Evolutionary conservation across 2,797 vertebrate species (phyloP), one percentile per base, ranked within the genome.

Genomic region (Antrozous pallidus): DNA sequence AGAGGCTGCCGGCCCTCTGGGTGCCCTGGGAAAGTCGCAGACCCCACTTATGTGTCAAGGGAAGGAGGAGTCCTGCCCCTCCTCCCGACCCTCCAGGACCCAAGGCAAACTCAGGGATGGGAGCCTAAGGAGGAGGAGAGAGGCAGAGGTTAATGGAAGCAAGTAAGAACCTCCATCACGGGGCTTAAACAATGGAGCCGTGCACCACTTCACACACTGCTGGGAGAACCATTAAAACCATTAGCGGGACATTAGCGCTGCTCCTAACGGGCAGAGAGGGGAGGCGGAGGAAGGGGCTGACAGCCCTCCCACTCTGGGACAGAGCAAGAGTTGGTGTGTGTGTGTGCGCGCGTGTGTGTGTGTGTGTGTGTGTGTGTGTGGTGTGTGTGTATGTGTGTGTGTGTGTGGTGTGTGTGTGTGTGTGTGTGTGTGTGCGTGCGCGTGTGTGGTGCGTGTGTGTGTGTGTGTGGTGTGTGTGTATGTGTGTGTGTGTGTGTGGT

Each of bases 71-170:
- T 8, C 11, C 88, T 51, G 45, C n/a, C n/a, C 45, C 38, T 24
- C 71, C 51, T 65, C 74, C 28, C 1, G 3, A 33, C 12, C 73
- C 38, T 75, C 51, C 33, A 58, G 33, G 79, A 92, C 70, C 87
- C 36, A n/a, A 13, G 42, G 49, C 80, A 56, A 74, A 70, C 87
- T 54, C 54, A 4, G 38, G 87, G 77, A 67, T 75, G 31, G 42
- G 82, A 54, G 31, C 33, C 17, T 51, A 13, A 4, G 5, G 56
- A 24, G 67, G 90, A 31, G 42, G 56, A 82, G 54, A 49, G 47
- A 93, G 90, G 93, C 90, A 93, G 88, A 95, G 70, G 91, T 95
- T 91, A 96, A 94, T 63, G 91, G 94, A 91, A 74, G 51, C 85
- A 33, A 90, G 75, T 26, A 13, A 88, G 56, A 74, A 87, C 26